Percentiles rank a stretch among this genome's conserved stretches.
Evolutionary conservation across 2,797 vertebrate species (phyloP).

Genomic region (Phylloscopus collybita): DNA sequence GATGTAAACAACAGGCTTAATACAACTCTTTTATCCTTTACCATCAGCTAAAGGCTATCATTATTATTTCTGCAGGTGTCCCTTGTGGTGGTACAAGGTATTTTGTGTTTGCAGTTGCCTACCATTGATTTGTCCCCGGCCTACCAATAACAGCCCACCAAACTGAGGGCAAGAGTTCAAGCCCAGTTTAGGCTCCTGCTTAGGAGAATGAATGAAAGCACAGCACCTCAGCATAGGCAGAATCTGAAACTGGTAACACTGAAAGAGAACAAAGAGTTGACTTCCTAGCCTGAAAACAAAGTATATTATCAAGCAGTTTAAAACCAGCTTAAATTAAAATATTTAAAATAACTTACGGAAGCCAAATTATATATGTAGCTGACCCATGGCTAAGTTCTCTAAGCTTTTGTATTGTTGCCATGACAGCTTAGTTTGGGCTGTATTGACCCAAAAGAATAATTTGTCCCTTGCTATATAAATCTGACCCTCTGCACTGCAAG

Average conservation of each 20-base stretch:
- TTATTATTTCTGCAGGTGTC: not conserved
- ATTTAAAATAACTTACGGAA: not conserved
- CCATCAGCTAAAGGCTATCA: not conserved
- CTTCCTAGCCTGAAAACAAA: not conserved
- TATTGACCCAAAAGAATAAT: slow-evolving; percentile 12
- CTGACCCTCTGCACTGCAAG: not conserved
- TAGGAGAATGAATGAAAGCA: not conserved
- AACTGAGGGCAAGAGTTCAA: not conserved
- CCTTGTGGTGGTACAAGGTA: not conserved
- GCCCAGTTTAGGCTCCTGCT: not conserved
- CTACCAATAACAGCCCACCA: not conserved
- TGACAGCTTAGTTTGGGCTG: slow-evolving; percentile 4
- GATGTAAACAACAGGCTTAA: not conserved
- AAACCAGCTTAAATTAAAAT: not conserved
- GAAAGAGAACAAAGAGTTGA: not conserved
- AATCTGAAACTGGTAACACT: not conserved
- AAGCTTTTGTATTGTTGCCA: slow-evolving; percentile 1
- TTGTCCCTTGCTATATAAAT: not conserved
- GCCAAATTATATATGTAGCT: not conserved
- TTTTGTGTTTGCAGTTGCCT: not conserved
- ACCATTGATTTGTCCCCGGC: not conserved
- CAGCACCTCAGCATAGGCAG: not conserved
- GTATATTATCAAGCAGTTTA: not conserved
- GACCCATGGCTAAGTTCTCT: not conserved
- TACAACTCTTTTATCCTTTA: not conserved